Conservation (phyloP, 1,140 invertebrate genomes). For the Thaumetopoea pityocampa region DNA sequence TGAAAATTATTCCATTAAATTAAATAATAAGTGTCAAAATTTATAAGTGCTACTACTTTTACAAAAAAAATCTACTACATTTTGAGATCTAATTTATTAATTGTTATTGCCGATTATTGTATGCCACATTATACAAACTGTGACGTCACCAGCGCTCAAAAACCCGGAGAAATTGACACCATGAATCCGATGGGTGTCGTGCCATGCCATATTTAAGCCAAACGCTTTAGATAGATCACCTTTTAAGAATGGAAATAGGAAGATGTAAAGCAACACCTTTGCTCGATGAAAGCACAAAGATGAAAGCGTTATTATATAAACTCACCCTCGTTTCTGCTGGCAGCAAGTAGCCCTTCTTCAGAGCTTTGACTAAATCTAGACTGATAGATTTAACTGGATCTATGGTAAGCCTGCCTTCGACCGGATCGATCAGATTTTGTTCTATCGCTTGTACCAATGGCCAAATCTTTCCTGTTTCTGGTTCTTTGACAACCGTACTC, state of each 20-base stretch:
- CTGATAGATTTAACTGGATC: constrained; percentile 79
- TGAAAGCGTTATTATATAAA: constrained; percentile 46
- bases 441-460: constrained; percentile 88
- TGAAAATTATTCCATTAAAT: constrained; percentile 24
- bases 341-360: constrained; percentile 90
- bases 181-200: constrained; percentile 50
- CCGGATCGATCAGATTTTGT: constrained; percentile 85
- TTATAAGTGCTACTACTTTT: constrained; percentile 26
- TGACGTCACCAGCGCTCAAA: constrained; percentile 26
- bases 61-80: constrained; percentile 12
- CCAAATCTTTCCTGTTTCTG: constrained; percentile 83
- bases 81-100: no score
- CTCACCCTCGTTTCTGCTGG: constrained; percentile 95
- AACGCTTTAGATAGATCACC: constrained; percentile 62
- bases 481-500: constrained; percentile 88
- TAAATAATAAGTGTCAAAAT: constrained; percentile 22
- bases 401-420: constrained; percentile 81
- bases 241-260: constrained; percentile 57
- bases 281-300: constrained; percentile 59
- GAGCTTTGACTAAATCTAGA: constrained; percentile 91
- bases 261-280: constrained; percentile 69
- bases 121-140: constrained; percentile 33
- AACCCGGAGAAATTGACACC: constrained; percentile 31
- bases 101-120: constrained; percentile 26
- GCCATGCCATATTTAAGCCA: constrained; percentile 69